Base-by-base conservation (phyloP, 1,140 invertebrate species). In the Drosophila punjabiensis region DNA sequence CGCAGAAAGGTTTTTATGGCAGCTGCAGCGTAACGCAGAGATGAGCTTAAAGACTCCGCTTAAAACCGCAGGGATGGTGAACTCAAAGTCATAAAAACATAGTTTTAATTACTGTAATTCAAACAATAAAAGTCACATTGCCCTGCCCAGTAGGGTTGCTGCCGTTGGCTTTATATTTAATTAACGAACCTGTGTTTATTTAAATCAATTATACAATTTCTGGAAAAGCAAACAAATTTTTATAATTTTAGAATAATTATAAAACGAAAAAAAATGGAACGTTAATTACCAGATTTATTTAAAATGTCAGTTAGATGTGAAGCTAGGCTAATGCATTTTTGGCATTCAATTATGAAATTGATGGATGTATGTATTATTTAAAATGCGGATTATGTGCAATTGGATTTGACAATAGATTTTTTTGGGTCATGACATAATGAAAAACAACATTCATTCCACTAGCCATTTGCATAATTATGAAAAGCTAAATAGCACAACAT, bases 81-180 rank as follows among this genome's bases (percentile, higher is more conserved):
- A 35, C 47, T 43, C 20, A 61, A 73, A 30, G 28, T 52, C 13
- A 33, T 71, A 73, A 61, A 74, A 74, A 60, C 20, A 71, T 20
- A 11, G 13, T 55, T 69, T 69, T 55, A 70, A 70, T 70, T 35
- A 37, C 60, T 74, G 33, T 14, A 60, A 50, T 59, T 73, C 45
- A 20, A 74, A 60, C 67, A 73, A 73, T 73, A 74, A 74, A 74
- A 73, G 68, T 74, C 67, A 61, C 35, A 41, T 61, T 63, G n/a
- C 20, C 41, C 35, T 20, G 2, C 14, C 35, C 20, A 11, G 33
- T 24, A 24, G 33, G 20, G 33, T 16, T 11, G 24, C 24, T 2
- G 16, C 66, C n/a, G 13, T 13, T 30, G 24, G 67, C 37, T 43
- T 53, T 62, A 53, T 62, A 62, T 74, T 74, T 74, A 62, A 74